Base-by-base conservation (phyloP, 1,140 invertebrate genomes). In the Drosophila leontia region DNA sequence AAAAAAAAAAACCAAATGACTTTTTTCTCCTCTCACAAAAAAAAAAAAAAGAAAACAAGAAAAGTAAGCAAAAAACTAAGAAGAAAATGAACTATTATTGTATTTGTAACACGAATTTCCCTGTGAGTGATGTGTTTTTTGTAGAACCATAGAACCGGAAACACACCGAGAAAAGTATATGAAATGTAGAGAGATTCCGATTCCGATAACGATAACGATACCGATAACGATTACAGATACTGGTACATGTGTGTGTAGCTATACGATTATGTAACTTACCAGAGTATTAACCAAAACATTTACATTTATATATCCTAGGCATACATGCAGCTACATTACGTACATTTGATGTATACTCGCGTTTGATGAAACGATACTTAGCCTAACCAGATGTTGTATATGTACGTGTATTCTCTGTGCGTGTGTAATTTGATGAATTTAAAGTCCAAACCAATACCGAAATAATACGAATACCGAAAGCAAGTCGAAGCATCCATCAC, bases 11-110 rank as follows among this genome's bases (percentile, higher is more conserved):
- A 59, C 23, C 53, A 71, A 81, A 84, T 68, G 81, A 80, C 81
- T 88, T 86, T 70, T 77, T 86, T 83, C 78, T 87, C 70, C 74
- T 87, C 70, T 59, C 76, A 53, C 48, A 78, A 47, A 47, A 71
- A 17, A 35, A 15, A 44, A 44, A 12, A 44, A 37, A 69, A 35
- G 12, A 19, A 37, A 55, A 51, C 26, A 17, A 23, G 29, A 17
- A 37, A 37, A 15, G 12, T 55, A 35, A 53, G 50, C 19, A 35
- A 41, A 41, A 59, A n/a, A 29, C 17, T 39, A 64, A 64, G 23
- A 64, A 64, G 23, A 42, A 42, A 60, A 64, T 50, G 7, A 69
- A 64, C 61, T 70, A 48, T 65, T 65, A 72, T 62, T 76, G 74
- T 76, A 76, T 58, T 76, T 76, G 71, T 59, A 72, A 72, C 55